Percentiles rank a stretch among this genome's conserved stretches.
Conservation (phyloP, 2,797 vertebrate genomes). For the Thalassophryne amazonica region DNA sequence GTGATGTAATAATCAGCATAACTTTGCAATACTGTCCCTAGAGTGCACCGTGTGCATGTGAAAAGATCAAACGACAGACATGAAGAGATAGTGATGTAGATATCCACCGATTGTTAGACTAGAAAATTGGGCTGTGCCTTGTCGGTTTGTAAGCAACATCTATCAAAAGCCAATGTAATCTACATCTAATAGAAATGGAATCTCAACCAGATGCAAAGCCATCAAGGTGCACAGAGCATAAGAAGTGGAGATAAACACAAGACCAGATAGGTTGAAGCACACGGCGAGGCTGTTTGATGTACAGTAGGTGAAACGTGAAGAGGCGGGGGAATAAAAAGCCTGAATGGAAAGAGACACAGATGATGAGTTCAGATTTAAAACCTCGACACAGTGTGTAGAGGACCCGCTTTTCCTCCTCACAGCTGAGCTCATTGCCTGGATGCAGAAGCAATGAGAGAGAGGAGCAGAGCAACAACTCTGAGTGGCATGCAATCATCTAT, state of each 20-base stretch:
- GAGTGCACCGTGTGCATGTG: background rate
- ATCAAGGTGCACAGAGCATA: conserved; percentile 10
- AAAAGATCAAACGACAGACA: background rate
- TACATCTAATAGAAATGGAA: conserved; percentile 34
- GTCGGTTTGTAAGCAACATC: conserved; percentile 34
- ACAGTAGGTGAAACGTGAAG: conserved; percentile 25
- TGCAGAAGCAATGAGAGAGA: background rate
- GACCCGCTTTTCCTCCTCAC: conserved; percentile 7
- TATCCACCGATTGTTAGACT: conserved; percentile 1
- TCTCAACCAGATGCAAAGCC: conserved; percentile 48
- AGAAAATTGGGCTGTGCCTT: conserved; percentile 6
- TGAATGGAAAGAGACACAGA: background rate
- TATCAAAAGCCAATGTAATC: conserved; percentile 41
- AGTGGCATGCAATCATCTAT: background rate
- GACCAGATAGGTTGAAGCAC: background rate
- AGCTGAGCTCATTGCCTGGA: background rate
- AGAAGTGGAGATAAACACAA: conserved; percentile 9
- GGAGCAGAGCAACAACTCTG: background rate
- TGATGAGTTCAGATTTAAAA: conserved; percentile 19
- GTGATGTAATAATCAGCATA: background rate
- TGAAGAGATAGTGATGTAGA: background rate
- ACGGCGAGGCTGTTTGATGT: conserved; percentile 13
- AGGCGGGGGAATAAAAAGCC: background rate
- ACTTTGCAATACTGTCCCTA: conserved; percentile 3
- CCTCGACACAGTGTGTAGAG: background rate